A percentile compares a stretch with the other conserved stretches of the same genome.
phyloP scores from a whole-genome alignment of 2,797 vertebrate genomes.

The Aldrovandia affinis region DNA sequence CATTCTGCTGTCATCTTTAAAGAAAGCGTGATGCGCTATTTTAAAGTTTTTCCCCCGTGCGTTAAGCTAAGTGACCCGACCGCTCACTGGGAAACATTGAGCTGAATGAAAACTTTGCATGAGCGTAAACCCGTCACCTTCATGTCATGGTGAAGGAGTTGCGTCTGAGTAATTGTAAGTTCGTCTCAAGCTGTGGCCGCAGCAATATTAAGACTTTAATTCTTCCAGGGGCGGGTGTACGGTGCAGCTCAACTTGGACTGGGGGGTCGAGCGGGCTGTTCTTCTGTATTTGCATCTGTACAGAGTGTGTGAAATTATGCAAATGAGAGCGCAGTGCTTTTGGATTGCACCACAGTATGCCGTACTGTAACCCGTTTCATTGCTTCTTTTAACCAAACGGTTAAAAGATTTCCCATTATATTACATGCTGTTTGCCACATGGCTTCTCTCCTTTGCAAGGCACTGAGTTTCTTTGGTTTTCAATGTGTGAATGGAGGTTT shows the following conservation, averaged over 20 bases:
- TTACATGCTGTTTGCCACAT: background rate
- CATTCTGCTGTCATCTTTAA: background rate
- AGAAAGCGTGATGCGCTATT: background rate
- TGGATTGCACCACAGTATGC: background rate
- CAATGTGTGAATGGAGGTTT: background rate
- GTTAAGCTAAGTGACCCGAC: too few species aligned
- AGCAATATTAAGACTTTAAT: background rate
- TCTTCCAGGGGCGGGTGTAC: background rate
- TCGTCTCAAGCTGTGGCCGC: background rate
- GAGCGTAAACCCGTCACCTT: background rate
- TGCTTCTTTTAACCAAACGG: background rate
- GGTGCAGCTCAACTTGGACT: background rate
- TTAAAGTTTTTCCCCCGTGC: background rate
- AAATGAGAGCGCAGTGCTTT: background rate
- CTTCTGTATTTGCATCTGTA: background rate
- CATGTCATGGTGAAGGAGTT: background rate
- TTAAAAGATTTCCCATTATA: background rate
- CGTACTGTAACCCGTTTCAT: slow-evolving; percentile 4
- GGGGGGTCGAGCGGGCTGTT: background rate
- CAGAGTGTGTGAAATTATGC: background rate
- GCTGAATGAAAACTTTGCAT: background rate
- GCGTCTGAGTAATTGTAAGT: background rate
- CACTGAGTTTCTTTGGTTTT: background rate
- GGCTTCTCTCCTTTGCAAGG: slow-evolving; percentile 4
- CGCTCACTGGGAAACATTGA: too few species aligned